Evolutionary conservation across 2,888 invertebrate species (phyloP).

Genomic region (Synanthedon formicaeformis): DNA sequence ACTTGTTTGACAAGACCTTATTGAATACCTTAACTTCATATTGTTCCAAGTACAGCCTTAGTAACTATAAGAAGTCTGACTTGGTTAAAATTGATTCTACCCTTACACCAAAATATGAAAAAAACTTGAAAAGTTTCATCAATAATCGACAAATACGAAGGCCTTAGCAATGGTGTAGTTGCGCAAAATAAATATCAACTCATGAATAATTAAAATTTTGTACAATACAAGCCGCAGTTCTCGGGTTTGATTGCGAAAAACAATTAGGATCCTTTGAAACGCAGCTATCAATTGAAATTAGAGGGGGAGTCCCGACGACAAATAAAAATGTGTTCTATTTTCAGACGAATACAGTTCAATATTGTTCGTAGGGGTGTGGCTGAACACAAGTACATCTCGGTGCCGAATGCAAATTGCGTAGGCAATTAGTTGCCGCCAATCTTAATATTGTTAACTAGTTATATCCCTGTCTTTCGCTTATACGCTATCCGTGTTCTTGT

Average conservation of each 20-base stretch:
- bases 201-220: background rate
- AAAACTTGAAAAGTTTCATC: too few relatives aligned
- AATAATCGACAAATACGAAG: too few relatives aligned
- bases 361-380: background rate
- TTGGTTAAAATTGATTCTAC: too few relatives aligned
- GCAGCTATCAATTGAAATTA: background rate
- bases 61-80: too few relatives aligned
- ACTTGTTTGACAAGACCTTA: too few relatives aligned
- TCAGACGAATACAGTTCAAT: background rate
- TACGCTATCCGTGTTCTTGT: background rate
- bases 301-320: too few relatives aligned
- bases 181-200: background rate
- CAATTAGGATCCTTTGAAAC: background rate
- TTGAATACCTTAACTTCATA: too few relatives aligned
- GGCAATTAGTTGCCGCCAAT: conserved; percentile 4
- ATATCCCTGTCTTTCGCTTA: background rate
- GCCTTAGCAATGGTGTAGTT: too few relatives aligned
- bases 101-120: too few relatives aligned
- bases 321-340: too few relatives aligned
- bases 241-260: background rate
- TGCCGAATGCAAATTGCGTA: conserved; percentile 1
- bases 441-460: conserved; percentile 1
- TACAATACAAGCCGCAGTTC: background rate
- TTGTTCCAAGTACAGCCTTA: too few relatives aligned
- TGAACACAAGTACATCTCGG: background rate